Evolutionary conservation across 2,113 vertebrate species (phyloP).

Genomic region (Carettochelys insculpta): DNA sequence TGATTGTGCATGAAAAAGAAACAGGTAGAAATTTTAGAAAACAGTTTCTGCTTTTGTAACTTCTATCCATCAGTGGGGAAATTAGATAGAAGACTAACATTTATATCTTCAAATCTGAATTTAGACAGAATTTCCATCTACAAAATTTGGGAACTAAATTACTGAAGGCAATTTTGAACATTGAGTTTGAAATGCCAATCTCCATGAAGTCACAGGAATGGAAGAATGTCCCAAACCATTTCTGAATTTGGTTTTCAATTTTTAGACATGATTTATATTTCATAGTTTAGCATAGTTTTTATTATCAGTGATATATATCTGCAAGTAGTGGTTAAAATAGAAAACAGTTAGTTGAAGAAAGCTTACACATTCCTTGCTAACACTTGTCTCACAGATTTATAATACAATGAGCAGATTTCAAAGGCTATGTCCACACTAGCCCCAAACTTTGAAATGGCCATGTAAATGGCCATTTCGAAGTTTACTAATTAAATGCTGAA

Average conservation of each 20-base stretch:
- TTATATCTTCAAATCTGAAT: not conserved
- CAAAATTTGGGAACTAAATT: not conserved
- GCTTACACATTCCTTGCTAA: not conserved
- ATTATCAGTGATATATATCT: not conserved
- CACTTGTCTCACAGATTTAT: not conserved
- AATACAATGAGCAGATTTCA: not conserved
- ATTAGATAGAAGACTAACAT: not conserved
- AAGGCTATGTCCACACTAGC: no score
- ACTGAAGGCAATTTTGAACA: not conserved
- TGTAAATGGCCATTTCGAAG: no score
- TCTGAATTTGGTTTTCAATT: not conserved
- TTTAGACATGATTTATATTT: not conserved
- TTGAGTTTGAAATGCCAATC: not conserved
- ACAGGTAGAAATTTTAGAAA: not conserved
- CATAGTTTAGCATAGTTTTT: not conserved
- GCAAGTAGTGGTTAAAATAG: not conserved
- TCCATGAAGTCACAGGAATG: not conserved
- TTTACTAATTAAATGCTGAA: no score
- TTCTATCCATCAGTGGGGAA: not conserved
- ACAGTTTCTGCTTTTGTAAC: not conserved
- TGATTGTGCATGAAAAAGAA: not conserved
- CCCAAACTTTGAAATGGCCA: no score
- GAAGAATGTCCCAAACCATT: not conserved
- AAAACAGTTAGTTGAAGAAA: not conserved
- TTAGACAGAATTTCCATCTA: not conserved